Evolutionary conservation across 2,888 invertebrate genomes (phyloP).

Genomic region (Noctua comes): DNA sequence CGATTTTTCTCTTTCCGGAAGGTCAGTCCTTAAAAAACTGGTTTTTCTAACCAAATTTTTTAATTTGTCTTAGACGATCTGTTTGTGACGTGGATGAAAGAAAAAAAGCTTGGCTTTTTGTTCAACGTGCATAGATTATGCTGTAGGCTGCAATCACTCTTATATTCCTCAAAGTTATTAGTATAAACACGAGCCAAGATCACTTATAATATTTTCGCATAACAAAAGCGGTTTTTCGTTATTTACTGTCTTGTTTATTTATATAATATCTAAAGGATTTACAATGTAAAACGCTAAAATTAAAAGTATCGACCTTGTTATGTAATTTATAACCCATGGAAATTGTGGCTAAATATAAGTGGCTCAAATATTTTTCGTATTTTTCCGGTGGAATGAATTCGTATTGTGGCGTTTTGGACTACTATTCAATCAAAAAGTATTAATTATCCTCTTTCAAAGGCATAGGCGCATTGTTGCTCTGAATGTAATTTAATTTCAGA

Average conservation of each 20-base stretch:
- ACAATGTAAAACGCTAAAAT: background rate
- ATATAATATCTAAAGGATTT: background rate
- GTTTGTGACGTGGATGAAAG: background rate
- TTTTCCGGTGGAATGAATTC: background rate
- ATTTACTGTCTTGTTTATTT: conserved; percentile 5
- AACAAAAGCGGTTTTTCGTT: background rate
- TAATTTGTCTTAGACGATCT: too few species aligned
- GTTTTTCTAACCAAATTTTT: too few species aligned
- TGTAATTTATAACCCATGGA: background rate
- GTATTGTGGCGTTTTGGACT: background rate
- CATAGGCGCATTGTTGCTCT: background rate
- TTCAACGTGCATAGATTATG: background rate
- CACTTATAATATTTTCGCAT: conserved; percentile 1
- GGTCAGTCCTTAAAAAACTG: too few species aligned
- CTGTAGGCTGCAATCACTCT: background rate
- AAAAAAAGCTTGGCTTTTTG: background rate
- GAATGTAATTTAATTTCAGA: background rate
- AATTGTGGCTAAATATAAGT: conserved; percentile 3
- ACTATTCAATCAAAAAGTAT: background rate
- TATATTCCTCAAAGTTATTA: background rate
- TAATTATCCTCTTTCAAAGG: background rate
- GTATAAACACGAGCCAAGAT: background rate
- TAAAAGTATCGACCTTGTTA: background rate
- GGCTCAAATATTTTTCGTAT: background rate
- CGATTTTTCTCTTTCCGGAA: too few species aligned